Conservation (phyloP, 1,140 invertebrate genomes). For the Sycophila sp. region DNA sequence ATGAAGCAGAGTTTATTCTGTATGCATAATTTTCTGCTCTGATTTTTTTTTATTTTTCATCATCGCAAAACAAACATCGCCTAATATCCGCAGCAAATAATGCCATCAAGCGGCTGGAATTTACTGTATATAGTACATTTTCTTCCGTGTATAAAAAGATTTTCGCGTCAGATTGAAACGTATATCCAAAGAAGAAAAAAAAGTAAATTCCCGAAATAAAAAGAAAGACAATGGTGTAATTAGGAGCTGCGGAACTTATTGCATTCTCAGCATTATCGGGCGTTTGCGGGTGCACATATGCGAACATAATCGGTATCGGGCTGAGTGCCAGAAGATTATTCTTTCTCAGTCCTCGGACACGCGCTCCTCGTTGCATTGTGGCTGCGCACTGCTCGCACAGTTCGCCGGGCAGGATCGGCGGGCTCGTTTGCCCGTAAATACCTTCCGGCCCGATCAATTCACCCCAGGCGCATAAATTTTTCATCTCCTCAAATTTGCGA, state of each 20-base stretch:
- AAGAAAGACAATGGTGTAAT: no score
- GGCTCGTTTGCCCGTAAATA: no score
- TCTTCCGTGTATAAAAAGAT: no score
- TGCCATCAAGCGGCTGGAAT: no score
- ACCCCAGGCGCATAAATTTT: not conserved
- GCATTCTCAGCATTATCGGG: not conserved
- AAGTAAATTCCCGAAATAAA: no score
- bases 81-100: not conserved
- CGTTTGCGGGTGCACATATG: not conserved
- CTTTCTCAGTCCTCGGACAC: not conserved
- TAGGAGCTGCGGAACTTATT: not conserved
- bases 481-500: not conserved
- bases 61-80: not conserved
- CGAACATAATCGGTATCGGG: not conserved
- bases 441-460: slow-evolving; percentile 9
- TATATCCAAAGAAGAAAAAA: no score
- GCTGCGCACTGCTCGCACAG: not conserved
- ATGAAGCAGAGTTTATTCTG: no score
- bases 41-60: no score
- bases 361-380: not conserved
- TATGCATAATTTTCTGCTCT: no score
- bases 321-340: slow-evolving; percentile 8
- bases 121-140: not conserved
- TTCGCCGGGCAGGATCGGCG: not conserved
- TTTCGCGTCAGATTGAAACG: no score